Evolutionary conservation across 2,888 invertebrate species (phyloP).

Genomic region (Orchesellides sinensis): DNA sequence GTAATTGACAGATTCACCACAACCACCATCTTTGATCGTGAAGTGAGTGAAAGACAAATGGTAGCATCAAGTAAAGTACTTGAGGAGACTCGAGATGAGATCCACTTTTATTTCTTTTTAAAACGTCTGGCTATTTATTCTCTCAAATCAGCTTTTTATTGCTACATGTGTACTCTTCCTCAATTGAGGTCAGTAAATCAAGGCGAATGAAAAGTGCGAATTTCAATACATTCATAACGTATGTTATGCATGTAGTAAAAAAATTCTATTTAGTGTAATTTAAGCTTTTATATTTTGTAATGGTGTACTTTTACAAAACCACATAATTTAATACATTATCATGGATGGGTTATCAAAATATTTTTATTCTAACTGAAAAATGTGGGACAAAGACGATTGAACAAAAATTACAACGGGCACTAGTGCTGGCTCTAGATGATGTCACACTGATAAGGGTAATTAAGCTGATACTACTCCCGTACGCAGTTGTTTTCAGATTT

Average conservation of each 20-base stretch:
- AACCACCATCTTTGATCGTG: neutral
- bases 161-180: neutral
- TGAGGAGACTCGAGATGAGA: conserved; percentile 9
- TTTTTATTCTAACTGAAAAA: too few species aligned
- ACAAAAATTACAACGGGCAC: too few species aligned
- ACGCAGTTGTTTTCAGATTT: neutral
- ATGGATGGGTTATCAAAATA: too few species aligned
- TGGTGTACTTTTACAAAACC: too few species aligned
- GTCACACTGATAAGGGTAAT: neutral
- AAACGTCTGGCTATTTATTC: conserved; percentile 5
- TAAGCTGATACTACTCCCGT: neutral
- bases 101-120: conserved; percentile 27
- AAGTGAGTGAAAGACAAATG: too few species aligned
- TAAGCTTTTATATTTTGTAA: too few species aligned
- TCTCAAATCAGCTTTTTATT: neutral
- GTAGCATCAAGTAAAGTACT: neutral
- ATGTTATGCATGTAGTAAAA: neutral
- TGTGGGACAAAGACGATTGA: too few species aligned
- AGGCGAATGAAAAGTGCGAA: conserved; percentile 36
- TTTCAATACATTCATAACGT: neutral
- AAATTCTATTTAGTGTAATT: neutral
- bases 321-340: too few species aligned
- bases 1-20: conserved; percentile 49
- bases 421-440: too few species aligned
- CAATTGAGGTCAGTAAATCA: conserved; percentile 60